phyloP scores from a whole-genome alignment of 2,113 vertebrate species.

The Macrotis lagotis region DNA sequence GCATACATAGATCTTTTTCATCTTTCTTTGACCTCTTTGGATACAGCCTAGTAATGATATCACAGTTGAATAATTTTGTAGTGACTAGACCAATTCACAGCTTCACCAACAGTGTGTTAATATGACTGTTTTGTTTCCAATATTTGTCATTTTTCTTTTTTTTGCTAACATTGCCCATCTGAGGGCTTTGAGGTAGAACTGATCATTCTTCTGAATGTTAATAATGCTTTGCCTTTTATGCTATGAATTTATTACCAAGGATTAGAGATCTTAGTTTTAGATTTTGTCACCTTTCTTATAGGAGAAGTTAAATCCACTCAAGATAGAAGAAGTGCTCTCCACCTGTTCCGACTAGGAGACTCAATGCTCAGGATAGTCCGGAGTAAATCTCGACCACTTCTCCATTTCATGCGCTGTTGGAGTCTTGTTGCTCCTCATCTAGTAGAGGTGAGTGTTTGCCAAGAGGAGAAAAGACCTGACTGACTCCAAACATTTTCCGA shows the following conservation, averaged over 20 bases:
- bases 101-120: neutral
- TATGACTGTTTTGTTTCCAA: neutral
- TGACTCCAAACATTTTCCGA: neutral
- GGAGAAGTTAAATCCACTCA: slow-evolving; percentile 94
- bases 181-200: neutral
- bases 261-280: neutral
- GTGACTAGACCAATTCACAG: neutral
- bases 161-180: neutral
- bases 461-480: neutral
- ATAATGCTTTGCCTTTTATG: neutral
- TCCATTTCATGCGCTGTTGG: slow-evolving; percentile 97
- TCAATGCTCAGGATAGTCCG: slow-evolving; percentile 95
- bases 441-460: slow-evolving; percentile 88
- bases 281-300: slow-evolving; percentile 64
- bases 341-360: slow-evolving; percentile 95
- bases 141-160: neutral
- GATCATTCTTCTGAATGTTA: neutral
- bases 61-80: neutral
- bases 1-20: neutral
- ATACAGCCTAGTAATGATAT: neutral
- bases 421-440: slow-evolving; percentile 96
- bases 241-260: neutral
- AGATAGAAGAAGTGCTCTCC: slow-evolving; percentile 91
- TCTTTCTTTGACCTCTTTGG: neutral
- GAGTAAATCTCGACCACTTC: slow-evolving; percentile 90